Evolutionary conservation across 2,113 vertebrate species (phyloP), one percentile per base, ranked within the genome.

Genomic region (Geococcyx californianus): DNA sequence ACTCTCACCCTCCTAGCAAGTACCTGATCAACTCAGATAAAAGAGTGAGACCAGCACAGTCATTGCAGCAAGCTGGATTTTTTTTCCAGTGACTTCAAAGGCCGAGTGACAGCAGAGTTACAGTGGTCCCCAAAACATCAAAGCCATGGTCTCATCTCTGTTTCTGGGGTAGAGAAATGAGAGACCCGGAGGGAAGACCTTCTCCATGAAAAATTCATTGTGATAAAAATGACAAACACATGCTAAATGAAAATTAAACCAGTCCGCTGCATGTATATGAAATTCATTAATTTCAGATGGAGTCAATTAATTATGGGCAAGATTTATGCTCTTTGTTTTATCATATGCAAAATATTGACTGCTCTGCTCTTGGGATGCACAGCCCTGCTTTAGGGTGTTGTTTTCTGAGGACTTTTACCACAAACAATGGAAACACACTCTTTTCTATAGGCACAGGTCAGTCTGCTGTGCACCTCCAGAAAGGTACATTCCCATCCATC

Each of bases 231-330:
- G 56, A 72, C 86, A 96, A 96, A 94, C 90, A 94, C 72, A 92
- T 93, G 92, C 80, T 90, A 92, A 96, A 90, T 94, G 90, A 93
- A 96, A 94, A 96, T 89, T 96, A 84, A 96, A 92, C 60, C 83
- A 92, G 68, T 60, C 79, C 66, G 75, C 64, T 0, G 1, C 82
- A 40, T 81, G 83, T 93, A 89, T 87, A 90, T 90, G 85, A 89
- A 95, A 94, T 90, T 64, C 93, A 96, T 97, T 96, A 83, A 95
- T 97, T 95, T 96, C 94, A 95, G 92, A 94, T 90, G 93, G 82
- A 96, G 86, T 19, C 34, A 92, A 95, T 94, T 93, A 95, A 97
- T 96, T 92, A 96, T 40, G 83, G 90, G 90, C 68, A 95, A 56
- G 83, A 96, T 95, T 95, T 93, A 93, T 29, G 40, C 42, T 94